Evolutionary conservation across 2,113 vertebrate genomes (phyloP), one percentile per base, ranked within the genome.

Genomic region (Passer domesticus): DNA sequence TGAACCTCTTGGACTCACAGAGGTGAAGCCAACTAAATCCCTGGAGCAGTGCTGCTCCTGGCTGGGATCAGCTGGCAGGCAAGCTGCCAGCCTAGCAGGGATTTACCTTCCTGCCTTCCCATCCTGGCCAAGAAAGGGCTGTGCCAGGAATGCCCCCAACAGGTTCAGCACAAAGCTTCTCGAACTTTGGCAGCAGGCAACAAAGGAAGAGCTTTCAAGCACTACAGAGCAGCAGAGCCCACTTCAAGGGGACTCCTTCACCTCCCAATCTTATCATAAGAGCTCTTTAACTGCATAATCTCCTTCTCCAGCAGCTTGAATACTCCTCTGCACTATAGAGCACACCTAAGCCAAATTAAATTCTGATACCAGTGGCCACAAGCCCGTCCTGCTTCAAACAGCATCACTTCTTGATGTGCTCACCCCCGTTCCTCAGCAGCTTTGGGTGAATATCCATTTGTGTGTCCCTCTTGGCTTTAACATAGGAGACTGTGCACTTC

Each of bases 401-500:
- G 77, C 60, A 43, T 63, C 44, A 16, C 15, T 30, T 5, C 13
- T 44, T 53, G 21, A 0, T 4, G 19, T 1, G 5, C 6, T 43
- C 53, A 33, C 7, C 1, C 1, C 18, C 10, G 70, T 5, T 60
- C 37, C 44, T 52, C 24, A 52, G 58, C 41, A 59, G 52, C 60
- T 75, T 30, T 39, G 25, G 3, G 15, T 56, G 8, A 82, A 46
- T 7, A 18, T 2, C 18, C 39, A 15, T 28, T 49, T 58, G 60
- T 30, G 25, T n/a, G 31, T 6, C n/a, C 22, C 19, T 49, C 89
- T 18, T 18, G 27, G 25, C 53, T 83, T 56, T 20, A 46, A 41
- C 20, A 35, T 0, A 17, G 62, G 24, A 31, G 2, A 3, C 23
- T 6, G 0, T 16, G 13, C 15, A 18, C 12, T 8, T 25, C 3